Conservation (phyloP, 2,113 vertebrate species). For the Nothoprocta perdicaria region DNA sequence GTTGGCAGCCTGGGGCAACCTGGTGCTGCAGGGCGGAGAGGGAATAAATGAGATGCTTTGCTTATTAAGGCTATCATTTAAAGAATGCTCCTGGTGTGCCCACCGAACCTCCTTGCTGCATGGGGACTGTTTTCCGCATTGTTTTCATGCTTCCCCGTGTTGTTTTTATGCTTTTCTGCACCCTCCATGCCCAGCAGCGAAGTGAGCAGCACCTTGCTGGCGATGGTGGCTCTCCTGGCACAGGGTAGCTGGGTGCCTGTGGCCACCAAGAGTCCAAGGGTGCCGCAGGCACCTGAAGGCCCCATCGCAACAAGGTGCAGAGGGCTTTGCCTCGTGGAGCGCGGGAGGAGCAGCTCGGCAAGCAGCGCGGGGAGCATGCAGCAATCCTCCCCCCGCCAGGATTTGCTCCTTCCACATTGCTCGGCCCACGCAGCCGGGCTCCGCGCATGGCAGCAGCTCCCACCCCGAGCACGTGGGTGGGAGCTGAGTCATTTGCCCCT, state of each 20-base stretch:
- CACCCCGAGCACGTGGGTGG: neutral
- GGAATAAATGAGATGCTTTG: neutral
- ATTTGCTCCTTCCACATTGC: neutral
- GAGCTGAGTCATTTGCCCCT: neutral
- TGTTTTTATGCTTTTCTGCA: neutral
- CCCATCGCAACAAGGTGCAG: too few relatives aligned
- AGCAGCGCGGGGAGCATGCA: too few relatives aligned
- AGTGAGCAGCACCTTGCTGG: conserved; percentile 55
- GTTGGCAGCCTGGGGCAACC: neutral
- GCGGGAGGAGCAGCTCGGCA: too few relatives aligned
- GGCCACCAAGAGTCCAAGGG: too few relatives aligned
- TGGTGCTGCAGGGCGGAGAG: neutral
- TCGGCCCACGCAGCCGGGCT: neutral
- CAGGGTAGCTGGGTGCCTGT: conserved; percentile 4
- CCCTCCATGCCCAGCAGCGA: neutral
- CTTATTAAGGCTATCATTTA: conserved; percentile 24
- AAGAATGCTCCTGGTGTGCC: neutral
- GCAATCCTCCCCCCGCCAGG: too few relatives aligned
- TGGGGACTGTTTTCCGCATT: neutral
- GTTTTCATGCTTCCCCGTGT: too few relatives aligned
- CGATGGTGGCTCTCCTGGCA: conserved; percentile 31
- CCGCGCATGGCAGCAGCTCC: neutral
- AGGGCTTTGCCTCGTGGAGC: too few relatives aligned
- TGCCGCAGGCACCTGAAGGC: too few relatives aligned
- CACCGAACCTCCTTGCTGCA: neutral